Evolutionary conservation across 2,113 vertebrate genomes (phyloP).

Genomic region (Cichladusa arquata): DNA sequence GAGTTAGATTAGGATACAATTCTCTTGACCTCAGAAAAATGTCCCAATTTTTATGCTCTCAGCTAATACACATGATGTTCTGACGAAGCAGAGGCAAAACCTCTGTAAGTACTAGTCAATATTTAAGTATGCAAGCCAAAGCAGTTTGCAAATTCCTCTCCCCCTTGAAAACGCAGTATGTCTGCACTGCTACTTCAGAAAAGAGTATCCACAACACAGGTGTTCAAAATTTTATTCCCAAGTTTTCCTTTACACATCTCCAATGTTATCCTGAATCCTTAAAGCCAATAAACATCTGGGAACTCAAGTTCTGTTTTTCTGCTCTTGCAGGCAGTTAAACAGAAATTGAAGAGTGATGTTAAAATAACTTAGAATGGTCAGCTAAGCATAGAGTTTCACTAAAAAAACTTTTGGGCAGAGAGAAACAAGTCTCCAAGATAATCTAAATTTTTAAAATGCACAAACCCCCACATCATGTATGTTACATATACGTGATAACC

Average conservation of each 20-base stretch:
- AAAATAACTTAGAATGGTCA: background rate
- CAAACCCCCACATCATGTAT: too few species aligned
- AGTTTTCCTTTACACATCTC: background rate
- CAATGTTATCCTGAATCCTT: background rate
- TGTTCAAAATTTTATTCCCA: background rate
- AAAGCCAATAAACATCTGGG: background rate
- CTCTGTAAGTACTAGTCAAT: background rate
- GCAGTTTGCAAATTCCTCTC: background rate
- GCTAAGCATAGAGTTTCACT: background rate
- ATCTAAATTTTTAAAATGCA: too few species aligned
- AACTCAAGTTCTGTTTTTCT: background rate
- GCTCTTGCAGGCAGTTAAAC: background rate
- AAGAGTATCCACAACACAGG: background rate
- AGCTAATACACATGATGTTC: background rate
- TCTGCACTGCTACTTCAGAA: background rate
- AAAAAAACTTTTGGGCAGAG: background rate
- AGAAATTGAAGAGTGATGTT: background rate
- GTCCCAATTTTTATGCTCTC: background rate
- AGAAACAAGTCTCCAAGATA: background rate
- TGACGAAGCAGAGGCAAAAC: background rate
- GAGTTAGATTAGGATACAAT: background rate
- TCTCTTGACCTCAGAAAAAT: background rate
- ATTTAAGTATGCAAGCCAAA: background rate
- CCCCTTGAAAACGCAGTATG: background rate
- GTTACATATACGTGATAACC: too few species aligned